Percentiles rank a stretch among this genome's conserved stretches.
Conservation (phyloP, 1,140 invertebrate species). For the Drosophila burlai region DNA sequence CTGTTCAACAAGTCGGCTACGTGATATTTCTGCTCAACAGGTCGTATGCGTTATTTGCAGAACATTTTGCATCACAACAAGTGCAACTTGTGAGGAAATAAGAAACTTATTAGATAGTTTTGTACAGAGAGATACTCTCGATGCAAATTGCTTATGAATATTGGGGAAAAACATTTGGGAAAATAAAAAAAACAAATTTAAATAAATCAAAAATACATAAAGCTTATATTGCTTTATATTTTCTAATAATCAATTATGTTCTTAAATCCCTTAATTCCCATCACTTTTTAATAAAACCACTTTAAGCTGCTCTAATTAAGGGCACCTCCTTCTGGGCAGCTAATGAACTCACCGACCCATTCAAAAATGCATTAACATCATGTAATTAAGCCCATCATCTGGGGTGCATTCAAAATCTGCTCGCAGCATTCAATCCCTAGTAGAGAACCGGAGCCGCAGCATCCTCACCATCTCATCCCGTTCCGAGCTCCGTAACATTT, state of each 20-base stretch:
- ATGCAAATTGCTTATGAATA: too few species aligned
- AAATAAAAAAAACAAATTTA: too few species aligned
- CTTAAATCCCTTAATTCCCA: background rate
- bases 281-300: background rate
- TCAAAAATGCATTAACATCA: conserved; percentile 47
- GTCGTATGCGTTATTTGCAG: conserved; percentile 25
- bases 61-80: background rate
- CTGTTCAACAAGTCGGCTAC: conserved; percentile 18
- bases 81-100: background rate
- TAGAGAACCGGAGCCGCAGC: conserved; percentile 14
- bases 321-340: background rate
- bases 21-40: conserved; percentile 23
- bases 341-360: conserved; percentile 41
- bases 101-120: background rate
- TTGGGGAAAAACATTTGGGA: too few species aligned
- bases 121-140: too few species aligned
- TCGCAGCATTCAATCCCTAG: conserved; percentile 22
- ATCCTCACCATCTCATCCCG: background rate
- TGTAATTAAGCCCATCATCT: conserved; percentile 36
- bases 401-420: conserved; percentile 19
- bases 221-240: too few species aligned
- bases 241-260: too few species aligned
- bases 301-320: background rate
- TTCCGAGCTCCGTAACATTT: background rate
- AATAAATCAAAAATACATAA: too few species aligned